phyloP scores from a whole-genome alignment of 2,888 invertebrate genomes.

The Limnephilus lunatus region DNA sequence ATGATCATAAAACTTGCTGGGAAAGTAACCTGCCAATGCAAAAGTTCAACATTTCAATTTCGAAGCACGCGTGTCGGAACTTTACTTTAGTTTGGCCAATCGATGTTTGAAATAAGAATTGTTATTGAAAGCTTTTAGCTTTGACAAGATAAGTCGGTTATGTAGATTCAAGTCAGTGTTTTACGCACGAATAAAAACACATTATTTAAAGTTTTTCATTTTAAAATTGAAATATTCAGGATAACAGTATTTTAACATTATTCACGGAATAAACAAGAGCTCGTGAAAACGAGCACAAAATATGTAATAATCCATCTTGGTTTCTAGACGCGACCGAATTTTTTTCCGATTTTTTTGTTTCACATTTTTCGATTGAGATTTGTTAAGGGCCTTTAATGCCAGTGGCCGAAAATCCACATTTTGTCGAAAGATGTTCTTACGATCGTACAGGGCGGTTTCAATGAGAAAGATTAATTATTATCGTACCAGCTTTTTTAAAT shows the following conservation, averaged over 20 bases:
- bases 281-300: not conserved
- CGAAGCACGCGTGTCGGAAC: not conserved
- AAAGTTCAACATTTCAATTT: not conserved
- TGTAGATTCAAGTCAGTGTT: not conserved
- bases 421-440: too few relatives aligned
- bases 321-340: too few relatives aligned
- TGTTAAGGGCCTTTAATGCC: too few relatives aligned
- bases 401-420: too few relatives aligned
- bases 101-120: not conserved
- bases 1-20: constrained; percentile 18
- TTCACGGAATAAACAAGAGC: not conserved
- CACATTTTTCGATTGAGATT: too few relatives aligned
- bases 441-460: too few relatives aligned
- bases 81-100: not conserved
- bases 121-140: not conserved
- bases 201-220: not conserved
- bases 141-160: not conserved
- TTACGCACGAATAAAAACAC: not conserved
- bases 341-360: too few relatives aligned
- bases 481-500: too few relatives aligned
- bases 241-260: not conserved
- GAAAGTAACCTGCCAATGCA: not conserved
- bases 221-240: not conserved
- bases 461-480: too few relatives aligned
- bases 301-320: too few relatives aligned